Conservation (phyloP, 1,140 invertebrate genomes). For the Tribolium madens region DNA sequence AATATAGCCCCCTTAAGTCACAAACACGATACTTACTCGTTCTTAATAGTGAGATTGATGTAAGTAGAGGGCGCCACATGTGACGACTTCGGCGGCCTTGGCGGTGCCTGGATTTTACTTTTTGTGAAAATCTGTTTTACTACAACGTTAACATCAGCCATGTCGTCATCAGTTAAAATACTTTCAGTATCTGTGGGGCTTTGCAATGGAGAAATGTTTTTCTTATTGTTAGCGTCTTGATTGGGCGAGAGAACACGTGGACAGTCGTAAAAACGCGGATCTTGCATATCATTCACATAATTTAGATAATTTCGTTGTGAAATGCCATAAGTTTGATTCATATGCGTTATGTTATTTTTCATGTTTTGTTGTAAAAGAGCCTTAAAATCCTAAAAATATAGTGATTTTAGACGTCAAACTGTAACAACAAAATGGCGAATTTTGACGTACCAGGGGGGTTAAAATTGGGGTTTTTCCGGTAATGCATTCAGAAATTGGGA, state of each 20-base stretch:
- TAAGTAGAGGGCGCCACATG: constrained; percentile 70
- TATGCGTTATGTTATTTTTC: constrained; percentile 50
- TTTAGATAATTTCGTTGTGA: constrained; percentile 58
- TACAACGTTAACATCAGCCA: constrained; percentile 70
- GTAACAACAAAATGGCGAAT: not conserved
- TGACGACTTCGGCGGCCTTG: constrained; percentile 82
- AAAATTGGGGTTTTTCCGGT: constrained; percentile 74
- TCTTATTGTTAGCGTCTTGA: constrained; percentile 50
- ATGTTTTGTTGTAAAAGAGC: constrained; percentile 56
- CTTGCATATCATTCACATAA: constrained; percentile 57
- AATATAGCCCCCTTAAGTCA: not conserved
- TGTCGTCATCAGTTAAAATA: constrained; percentile 73
- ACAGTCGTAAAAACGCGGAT: constrained; percentile 70
- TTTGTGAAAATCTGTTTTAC: constrained; percentile 71
- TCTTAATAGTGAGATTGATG: constrained; percentile 66
- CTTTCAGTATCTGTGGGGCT: constrained; percentile 72
- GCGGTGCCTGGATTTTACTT: constrained; percentile 71
- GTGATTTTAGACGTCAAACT: not conserved
- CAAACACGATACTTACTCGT: constrained; percentile 46
- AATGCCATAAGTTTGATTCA: constrained; percentile 57
- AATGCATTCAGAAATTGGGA: constrained; percentile 89
- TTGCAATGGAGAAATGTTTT: constrained; percentile 66
- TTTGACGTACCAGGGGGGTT: constrained; percentile 52
- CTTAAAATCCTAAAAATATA: constrained; percentile 55
- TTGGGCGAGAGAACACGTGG: constrained; percentile 64